Conservation (phyloP, 2,797 vertebrate genomes). For the Diglossa cyanea region DNA sequence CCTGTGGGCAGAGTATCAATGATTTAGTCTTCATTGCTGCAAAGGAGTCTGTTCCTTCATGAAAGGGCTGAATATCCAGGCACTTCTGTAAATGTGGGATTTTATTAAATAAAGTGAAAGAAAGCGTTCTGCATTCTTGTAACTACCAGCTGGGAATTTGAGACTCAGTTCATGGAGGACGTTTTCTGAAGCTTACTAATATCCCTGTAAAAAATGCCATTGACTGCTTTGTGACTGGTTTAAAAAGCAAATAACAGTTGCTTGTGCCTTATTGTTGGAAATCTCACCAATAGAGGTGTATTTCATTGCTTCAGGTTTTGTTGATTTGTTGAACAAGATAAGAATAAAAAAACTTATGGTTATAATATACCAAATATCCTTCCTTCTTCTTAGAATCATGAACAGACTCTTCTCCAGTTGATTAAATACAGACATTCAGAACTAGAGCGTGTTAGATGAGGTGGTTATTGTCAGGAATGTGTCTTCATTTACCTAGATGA, state of each 20-base stretch:
- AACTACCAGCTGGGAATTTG: background rate
- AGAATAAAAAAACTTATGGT: accelerated
- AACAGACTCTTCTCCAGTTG: background rate
- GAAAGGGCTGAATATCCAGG: background rate
- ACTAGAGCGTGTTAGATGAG: background rate
- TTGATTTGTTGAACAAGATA: background rate
- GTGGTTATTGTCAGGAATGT: background rate
- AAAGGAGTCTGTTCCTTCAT: background rate
- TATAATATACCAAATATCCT: background rate
- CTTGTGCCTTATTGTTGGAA: background rate
- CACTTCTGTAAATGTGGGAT: background rate
- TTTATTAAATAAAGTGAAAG: background rate
- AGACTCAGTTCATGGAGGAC: background rate
- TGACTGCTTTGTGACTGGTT: background rate
- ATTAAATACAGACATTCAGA: background rate
- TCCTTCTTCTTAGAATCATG: background rate
- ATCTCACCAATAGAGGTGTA: background rate
- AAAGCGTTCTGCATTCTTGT: background rate
- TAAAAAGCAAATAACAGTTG: background rate
- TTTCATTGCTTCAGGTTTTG: background rate
- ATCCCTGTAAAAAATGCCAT: background rate
- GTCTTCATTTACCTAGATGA: background rate
- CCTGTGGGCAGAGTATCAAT: background rate
- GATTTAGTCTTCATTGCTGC: background rate
- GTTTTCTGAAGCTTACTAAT: background rate